Base-by-base conservation (phyloP, 2,888 invertebrate genomes). In the Heliconius cydno region DNA sequence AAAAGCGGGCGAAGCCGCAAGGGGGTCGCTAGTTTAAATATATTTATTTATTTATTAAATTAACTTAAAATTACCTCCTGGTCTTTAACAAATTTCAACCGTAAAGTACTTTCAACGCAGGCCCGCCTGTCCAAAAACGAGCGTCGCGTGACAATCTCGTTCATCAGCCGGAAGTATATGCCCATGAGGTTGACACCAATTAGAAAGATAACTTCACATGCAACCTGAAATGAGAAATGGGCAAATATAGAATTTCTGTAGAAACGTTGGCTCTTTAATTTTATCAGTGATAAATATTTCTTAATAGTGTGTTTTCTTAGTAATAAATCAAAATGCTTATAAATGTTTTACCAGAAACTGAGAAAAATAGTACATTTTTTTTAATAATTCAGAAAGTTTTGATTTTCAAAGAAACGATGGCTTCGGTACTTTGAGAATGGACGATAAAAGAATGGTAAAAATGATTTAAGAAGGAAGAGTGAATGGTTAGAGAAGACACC, bases 121-220 rank as follows among this genome's bases (percentile, higher is more conserved):
- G 97, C 97, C 81, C 98, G 94, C 63, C 98, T 96, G 88, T 98
- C 98, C 79, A 98, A 94, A 89, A 99, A 99, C 1, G 98, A 98
- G 82, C 98, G 95, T 82, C 98, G 95, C 83, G 98, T 97, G 28
- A 98, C 97, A 71, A 98, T 97, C 92, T 99, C 98, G 83, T 97
- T 98, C 96, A 98, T 97, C 84, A 98, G 96, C 78, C 98, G 96
- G 90, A 98, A 98, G 93, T 98, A 98, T n/a, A 98, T 93, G 4
- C 99, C 98, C 90, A 98, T 95, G 22, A 97, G 94, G 89, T 98
- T 98, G 13, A 98, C 96, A 83, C 97, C 97, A 25, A 96, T 85
- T 81, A 97, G 95, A 88, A 97, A 97, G 82, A 98, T 95, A 46
- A 96, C 92, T 87, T 98, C 98, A 13, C 97, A 96, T 68, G 96